Base-by-base conservation (phyloP, 2,888 invertebrate species). In the Clunio marinus region DNA sequence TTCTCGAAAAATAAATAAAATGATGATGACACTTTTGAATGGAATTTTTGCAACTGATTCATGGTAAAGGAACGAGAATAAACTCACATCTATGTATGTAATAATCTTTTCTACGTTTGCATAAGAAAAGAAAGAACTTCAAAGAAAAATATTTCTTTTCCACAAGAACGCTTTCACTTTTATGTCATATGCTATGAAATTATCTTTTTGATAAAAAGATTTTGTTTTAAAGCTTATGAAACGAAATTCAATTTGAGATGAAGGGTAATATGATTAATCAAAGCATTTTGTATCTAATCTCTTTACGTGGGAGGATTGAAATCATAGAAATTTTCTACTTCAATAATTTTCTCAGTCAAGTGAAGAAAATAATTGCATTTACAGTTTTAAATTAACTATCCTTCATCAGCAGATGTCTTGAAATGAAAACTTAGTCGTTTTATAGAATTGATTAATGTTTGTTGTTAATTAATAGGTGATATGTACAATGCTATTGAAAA, bases 401-500 rank as follows among this genome's bases (percentile, higher is more conserved):
- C n/a, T n/a, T n/a, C n/a, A n/a, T n/a, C n/a, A n/a, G n/a, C n/a
- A n/a, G n/a, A n/a, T n/a, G n/a, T n/a, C n/a, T n/a, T n/a, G n/a
- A n/a, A n/a, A n/a, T n/a, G n/a, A n/a, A n/a, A n/a, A n/a, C n/a
- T n/a, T n/a, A n/a, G n/a, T n/a, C n/a, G n/a, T n/a, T n/a, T n/a
- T n/a, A n/a, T n/a, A n/a, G n/a, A n/a, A n/a, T n/a, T 51, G 51
- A 51, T 51, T 51, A 51, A 51, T 51, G 51, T 51, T 51, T 51
- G 51, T n/a, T n/a, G n/a, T n/a, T n/a, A n/a, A n/a, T n/a, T n/a
- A n/a, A n/a, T n/a, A n/a, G n/a, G n/a, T n/a, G n/a, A n/a, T n/a
- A n/a, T n/a, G n/a, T n/a, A n/a, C n/a, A n/a, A n/a, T n/a, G n/a
- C n/a, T n/a, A n/a, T n/a, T n/a, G n/a, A n/a, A n/a, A n/a, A 51